Evolutionary conservation across 2,888 invertebrate species (phyloP).

Genomic region (Pteria penguin): DNA sequence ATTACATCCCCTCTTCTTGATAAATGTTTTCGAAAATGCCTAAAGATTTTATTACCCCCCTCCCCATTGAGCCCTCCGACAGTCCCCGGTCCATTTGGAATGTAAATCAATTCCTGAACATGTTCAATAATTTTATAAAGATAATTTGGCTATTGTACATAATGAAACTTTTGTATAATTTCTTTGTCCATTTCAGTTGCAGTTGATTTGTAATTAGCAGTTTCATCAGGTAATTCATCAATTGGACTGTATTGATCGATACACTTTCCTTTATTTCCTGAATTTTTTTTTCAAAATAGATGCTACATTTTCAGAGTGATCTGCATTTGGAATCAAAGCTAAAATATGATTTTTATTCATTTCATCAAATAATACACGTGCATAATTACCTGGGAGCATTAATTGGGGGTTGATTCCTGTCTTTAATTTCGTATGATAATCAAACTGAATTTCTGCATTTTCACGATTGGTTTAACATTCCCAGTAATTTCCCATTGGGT

Average conservation of each 20-base stretch:
- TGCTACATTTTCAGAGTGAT: background rate
- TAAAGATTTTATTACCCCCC: slow-evolving; percentile 17
- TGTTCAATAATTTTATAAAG: too few relatives aligned
- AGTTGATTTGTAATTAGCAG: background rate
- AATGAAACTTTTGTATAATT: background rate
- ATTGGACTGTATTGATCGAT: background rate
- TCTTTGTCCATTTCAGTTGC: background rate
- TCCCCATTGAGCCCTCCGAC: slow-evolving; percentile 8
- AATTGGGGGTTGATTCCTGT: slow-evolving; percentile 14
- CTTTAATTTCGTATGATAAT: background rate
- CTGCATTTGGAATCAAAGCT: background rate
- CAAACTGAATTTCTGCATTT: background rate
- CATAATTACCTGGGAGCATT: slow-evolving; percentile 19
- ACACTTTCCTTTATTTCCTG: background rate
- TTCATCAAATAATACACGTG: background rate
- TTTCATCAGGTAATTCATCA: background rate
- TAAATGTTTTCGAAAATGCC: slow-evolving; percentile 3
- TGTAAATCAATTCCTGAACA: background rate
- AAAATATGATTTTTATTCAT: background rate
- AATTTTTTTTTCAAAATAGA: background rate
- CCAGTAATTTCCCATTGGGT: slow-evolving; percentile 3
- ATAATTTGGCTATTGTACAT: too few relatives aligned
- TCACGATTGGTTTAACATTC: background rate
- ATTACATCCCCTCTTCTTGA: slow-evolving; percentile 2
- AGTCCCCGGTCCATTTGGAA: slow-evolving; percentile 6